A percentile compares a stretch with the other conserved stretches of the same genome.
Evolutionary conservation across 92 coral and sea anemone genomes (phyloP).

Genomic region (Palythoa heliodiscus): DNA sequence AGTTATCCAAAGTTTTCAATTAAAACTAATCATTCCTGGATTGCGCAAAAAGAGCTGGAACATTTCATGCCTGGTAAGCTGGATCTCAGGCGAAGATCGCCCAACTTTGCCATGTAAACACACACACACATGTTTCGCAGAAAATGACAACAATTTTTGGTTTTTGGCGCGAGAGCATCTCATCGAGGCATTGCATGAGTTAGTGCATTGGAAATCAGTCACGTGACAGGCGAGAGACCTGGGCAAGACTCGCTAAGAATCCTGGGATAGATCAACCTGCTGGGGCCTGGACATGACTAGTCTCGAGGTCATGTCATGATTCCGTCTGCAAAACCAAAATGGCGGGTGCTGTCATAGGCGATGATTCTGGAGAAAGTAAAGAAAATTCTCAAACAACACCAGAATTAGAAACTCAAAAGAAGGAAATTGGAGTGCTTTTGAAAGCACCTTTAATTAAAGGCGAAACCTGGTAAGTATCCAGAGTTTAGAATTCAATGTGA

Average conservation of each 20-base stretch:
- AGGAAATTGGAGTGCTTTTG: slow-evolving; percentile 62
- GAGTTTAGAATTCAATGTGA: background rate
- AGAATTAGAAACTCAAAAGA: slow-evolving; percentile 73
- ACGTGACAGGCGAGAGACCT: slow-evolving; percentile 35
- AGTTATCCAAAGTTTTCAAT: slow-evolving; percentile 6
- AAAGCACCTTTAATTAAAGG: slow-evolving; percentile 76
- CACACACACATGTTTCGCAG: slow-evolving; percentile 37
- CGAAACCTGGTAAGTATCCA: slow-evolving; percentile 94
- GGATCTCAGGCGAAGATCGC: slow-evolving; percentile 32
- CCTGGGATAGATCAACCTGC: slow-evolving; percentile 6
- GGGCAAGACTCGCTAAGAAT: slow-evolving; percentile 33
- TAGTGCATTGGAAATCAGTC: slow-evolving; percentile 16
- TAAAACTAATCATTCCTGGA: background rate
- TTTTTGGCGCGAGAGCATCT: slow-evolving; percentile 53
- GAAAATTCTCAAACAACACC: slow-evolving; percentile 48
- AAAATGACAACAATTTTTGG: slow-evolving; percentile 41
- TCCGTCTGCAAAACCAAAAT: slow-evolving; percentile 48
- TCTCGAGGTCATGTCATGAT: background rate
- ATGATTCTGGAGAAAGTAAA: slow-evolving; percentile 51
- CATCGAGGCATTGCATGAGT: slow-evolving; percentile 37
- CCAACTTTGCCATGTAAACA: slow-evolving; percentile 62
- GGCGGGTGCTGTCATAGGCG: slow-evolving; percentile 67
- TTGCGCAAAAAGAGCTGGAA: background rate
- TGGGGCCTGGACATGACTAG: slow-evolving; percentile 2
- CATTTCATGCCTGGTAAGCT: background rate